Evolutionary conservation across 2,888 invertebrate species (phyloP).

Genomic region (Drosophila histrio): DNA sequence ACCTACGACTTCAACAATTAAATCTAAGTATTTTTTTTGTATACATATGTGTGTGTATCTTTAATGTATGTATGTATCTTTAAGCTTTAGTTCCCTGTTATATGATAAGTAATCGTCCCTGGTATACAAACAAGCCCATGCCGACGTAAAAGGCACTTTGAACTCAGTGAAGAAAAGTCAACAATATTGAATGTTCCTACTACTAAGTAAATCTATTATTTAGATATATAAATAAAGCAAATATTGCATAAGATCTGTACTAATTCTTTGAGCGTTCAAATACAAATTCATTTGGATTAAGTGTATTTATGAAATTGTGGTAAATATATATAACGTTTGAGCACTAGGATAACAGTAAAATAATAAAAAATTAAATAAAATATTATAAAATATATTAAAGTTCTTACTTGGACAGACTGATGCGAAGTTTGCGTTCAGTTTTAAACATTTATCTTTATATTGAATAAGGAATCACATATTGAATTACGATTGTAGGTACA

Average conservation of each 20-base stretch:
- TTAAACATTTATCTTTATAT: too few species aligned
- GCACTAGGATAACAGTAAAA: too few species aligned
- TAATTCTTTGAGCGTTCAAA: too few species aligned
- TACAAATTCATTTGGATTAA: too few species aligned
- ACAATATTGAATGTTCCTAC: slow-evolving; percentile 25
- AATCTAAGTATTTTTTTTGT: background rate
- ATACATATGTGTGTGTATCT: background rate
- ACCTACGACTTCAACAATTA: slow-evolving; percentile 57
- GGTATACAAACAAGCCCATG: slow-evolving; percentile 20
- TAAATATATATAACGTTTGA: too few species aligned
- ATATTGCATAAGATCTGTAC: slow-evolving; percentile 3
- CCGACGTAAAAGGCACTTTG: slow-evolving; percentile 56
- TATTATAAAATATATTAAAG: too few species aligned
- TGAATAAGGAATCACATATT: too few species aligned
- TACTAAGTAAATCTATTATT: slow-evolving; percentile 19
- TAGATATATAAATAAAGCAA: slow-evolving; percentile 33
- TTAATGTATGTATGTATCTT: background rate
- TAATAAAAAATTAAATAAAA: too few species aligned
- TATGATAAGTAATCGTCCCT: slow-evolving; percentile 36
- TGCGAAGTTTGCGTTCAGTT: too few species aligned
- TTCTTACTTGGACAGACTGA: too few species aligned
- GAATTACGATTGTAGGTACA: too few species aligned
- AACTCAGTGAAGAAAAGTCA: slow-evolving; percentile 56
- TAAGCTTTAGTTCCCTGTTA: background rate
- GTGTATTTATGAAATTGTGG: too few species aligned